Conservation (phyloP, 2,113 vertebrate species). For the Romanogobio albipinnatus region DNA sequence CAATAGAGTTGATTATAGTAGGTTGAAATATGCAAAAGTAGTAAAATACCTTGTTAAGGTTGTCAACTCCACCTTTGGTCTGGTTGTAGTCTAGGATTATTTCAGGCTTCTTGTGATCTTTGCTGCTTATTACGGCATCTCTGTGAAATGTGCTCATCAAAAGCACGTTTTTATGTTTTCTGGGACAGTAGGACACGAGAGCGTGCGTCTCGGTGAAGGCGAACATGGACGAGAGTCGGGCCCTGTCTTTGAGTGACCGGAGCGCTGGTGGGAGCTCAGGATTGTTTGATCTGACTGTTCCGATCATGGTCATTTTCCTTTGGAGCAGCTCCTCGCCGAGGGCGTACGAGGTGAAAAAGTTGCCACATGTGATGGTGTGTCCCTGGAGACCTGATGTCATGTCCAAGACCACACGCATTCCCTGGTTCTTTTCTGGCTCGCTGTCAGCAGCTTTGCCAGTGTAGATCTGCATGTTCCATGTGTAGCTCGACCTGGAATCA, state of each 20-base stretch:
- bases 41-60: slow-evolving; percentile 34
- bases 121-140: background rate
- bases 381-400: slow-evolving; percentile 9
- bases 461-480: slow-evolving; percentile 33
- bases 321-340: slow-evolving; percentile 31
- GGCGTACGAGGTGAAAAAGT: slow-evolving; percentile 23
- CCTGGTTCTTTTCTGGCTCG: slow-evolving; percentile 20
- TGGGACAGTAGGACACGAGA: slow-evolving; percentile 40
- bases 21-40: background rate
- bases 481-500: background rate
- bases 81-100: slow-evolving; percentile 51
- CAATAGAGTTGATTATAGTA: background rate
- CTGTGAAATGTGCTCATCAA: slow-evolving; percentile 37
- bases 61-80: slow-evolving; percentile 51
- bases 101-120: slow-evolving; percentile 33
- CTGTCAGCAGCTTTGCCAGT: background rate
- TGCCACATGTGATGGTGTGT: slow-evolving; percentile 26
- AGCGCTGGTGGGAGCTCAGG: slow-evolving; percentile 23
- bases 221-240: slow-evolving; percentile 1
- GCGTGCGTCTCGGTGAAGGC: slow-evolving; percentile 39
- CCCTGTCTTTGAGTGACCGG: background rate
- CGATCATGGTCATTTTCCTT: slow-evolving; percentile 30
- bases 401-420: slow-evolving; percentile 31
- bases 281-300: background rate
- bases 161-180: slow-evolving; percentile 31